These are phyloP conservation scores for Epirrhoe alternata DNA, from an alignment of 2,888 invertebrate species.

Conservation along the genomic window DNA sequence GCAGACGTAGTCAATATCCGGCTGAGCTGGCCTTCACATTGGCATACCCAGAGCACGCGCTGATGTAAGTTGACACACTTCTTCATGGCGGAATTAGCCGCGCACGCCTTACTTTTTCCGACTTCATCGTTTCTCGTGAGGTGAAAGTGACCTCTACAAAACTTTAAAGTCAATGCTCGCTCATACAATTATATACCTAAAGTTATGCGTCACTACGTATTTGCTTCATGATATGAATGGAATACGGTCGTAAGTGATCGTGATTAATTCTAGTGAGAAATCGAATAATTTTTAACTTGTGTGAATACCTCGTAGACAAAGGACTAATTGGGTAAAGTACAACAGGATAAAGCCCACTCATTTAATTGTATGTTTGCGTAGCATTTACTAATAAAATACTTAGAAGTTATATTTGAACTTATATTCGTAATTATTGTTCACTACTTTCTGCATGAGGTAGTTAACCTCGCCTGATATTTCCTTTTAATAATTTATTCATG, in stretches of 20 bases:
- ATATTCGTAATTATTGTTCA: too few relatives aligned
- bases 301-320: background rate
- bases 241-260: background rate
- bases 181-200: background rate
- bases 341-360: background rate
- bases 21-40: slow-evolving; percentile 73
- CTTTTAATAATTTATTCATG: too few relatives aligned
- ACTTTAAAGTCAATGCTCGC: slow-evolving; percentile 8
- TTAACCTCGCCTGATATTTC: too few relatives aligned
- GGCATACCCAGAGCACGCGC: slow-evolving; percentile 49
- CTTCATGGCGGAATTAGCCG: slow-evolving; percentile 43
- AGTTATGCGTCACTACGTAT: too few relatives aligned
- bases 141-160: slow-evolving; percentile 56
- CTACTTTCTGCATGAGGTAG: too few relatives aligned
- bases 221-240: too few relatives aligned
- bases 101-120: slow-evolving; percentile 43
- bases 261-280: background rate
- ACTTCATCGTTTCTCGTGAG: slow-evolving; percentile 39
- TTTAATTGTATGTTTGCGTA: too few relatives aligned
- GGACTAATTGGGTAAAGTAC: background rate
- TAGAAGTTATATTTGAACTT: too few relatives aligned
- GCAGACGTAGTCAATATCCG: slow-evolving; percentile 63
- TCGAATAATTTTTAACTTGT: too few relatives aligned
- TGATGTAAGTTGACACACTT: slow-evolving; percentile 35
- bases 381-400: too few relatives aligned